Conservation (phyloP, 2,797 vertebrate genomes). For the Crypturellus tataupa region DNA sequence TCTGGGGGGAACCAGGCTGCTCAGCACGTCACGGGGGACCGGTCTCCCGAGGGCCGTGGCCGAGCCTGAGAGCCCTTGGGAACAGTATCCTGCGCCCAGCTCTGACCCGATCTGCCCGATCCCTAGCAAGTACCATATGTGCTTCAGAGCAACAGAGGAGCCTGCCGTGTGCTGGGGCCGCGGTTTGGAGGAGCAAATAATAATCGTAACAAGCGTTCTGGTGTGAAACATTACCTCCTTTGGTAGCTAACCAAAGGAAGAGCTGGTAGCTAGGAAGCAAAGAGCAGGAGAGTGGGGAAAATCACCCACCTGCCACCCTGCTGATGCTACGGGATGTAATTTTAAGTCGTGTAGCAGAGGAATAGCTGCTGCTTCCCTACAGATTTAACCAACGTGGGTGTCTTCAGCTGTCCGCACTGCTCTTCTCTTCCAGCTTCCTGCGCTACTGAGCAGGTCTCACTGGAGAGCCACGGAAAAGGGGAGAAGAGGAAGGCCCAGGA, state of each 20-base stretch:
- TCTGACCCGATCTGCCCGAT: too few relatives aligned
- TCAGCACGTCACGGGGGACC: rapidly evolving
- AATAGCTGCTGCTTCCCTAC: background rate
- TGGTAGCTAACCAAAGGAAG: background rate
- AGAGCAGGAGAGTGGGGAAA: background rate
- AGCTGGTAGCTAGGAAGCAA: background rate
- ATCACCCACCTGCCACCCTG: background rate
- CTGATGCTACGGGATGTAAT: background rate
- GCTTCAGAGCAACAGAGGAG: background rate
- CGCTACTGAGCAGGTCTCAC: constrained; percentile 53
- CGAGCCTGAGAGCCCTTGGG: rapidly evolving
- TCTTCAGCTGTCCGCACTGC: background rate
- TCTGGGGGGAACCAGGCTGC: background rate
- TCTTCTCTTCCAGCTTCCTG: constrained; percentile 69
- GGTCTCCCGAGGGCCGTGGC: background rate
- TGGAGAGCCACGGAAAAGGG: constrained; percentile 71
- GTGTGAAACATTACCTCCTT: background rate
- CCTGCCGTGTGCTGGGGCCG: background rate
- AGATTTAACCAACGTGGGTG: background rate
- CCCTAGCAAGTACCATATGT: background rate
- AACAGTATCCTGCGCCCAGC: background rate
- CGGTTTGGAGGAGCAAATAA: background rate
- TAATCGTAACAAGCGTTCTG: background rate
- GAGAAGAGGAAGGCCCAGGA: constrained; percentile 85
- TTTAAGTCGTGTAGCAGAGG: too few relatives aligned